Evolutionary conservation across 2,113 vertebrate genomes (phyloP), one percentile per base, ranked within the genome.

Genomic region (Poeciliopsis turrubarensis): DNA sequence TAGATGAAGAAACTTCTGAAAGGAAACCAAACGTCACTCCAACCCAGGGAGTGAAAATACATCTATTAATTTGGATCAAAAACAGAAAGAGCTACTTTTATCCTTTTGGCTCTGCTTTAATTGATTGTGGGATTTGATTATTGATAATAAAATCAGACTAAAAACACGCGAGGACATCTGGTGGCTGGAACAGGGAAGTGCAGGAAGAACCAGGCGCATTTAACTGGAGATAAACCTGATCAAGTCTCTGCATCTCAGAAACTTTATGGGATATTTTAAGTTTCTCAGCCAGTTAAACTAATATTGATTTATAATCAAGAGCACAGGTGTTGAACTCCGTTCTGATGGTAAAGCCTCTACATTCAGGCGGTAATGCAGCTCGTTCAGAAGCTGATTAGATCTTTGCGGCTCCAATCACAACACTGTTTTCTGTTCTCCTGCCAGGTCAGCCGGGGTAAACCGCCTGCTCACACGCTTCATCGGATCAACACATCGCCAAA

Each of bases 401-500:
- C 27, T 47, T 22, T 25, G 12, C 26, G 22, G 34, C 3, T 63
- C 39, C 17, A 44, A n/a, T 30, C 3, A 25, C 39, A 72, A 2
- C 13, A 4, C 34, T 12, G 19, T 26, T 32, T 41, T 39, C 25
- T 2, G 7, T 6, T 8, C 57, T 29, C 17, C 26, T 63, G 37
- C 6, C 22, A 64, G 71, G 60, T 47, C 61, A 64, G 12, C 4
- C 34, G 25, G 17, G 37, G 37, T 31, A 25, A 63, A 29, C 26
- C 27, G 26, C 62, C 31, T 25, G 3, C 29, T 15, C 39, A 25
- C 60, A 22, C 26, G 34, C 70, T 62, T 41, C 37, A 62, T 44
- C 47, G 39, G 70, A 72, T 72, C 70, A 72, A 44, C 60, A 30
- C 60, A 31, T 34, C 37, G 10, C 27, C 34, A 41, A 22, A 61